A percentile compares a stretch with the other conserved stretches of the same genome.
Evolutionary conservation across 1,140 invertebrate genomes (phyloP).

Genomic region (Catajapyx aquilonaris): DNA sequence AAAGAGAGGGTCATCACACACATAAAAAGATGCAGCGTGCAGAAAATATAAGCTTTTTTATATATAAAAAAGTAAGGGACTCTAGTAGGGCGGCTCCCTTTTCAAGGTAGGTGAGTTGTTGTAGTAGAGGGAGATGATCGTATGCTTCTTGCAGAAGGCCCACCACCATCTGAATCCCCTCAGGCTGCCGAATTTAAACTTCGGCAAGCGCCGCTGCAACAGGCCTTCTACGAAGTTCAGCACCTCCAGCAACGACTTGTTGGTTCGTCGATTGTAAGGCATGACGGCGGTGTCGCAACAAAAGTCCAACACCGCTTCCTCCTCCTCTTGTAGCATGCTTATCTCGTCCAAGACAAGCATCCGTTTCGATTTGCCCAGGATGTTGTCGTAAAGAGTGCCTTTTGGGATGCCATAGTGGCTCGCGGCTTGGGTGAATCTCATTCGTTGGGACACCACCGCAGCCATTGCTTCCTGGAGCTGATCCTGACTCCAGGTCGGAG

Average conservation of each 20-base stretch:
- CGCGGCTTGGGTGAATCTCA: conserved; percentile 53
- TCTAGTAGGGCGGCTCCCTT: background rate
- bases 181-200: conserved; percentile 39
- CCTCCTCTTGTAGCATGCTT: conserved; percentile 34
- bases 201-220: conserved; percentile 31
- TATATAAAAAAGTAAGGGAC: background rate
- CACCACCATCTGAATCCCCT: conserved; percentile 57
- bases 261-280: conserved; percentile 46
- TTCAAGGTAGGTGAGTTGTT: conserved; percentile 16
- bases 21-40: no score
- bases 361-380: conserved; percentile 49
- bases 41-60: background rate
- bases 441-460: conserved; percentile 46
- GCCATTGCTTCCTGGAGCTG: conserved; percentile 52
- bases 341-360: conserved; percentile 51
- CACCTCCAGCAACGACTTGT: conserved; percentile 39
- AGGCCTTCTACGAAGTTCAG: conserved; percentile 40
- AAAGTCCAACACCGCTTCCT: conserved; percentile 41
- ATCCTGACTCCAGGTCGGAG: conserved; percentile 48
- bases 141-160: conserved; percentile 59
- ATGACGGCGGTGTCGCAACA: conserved; percentile 48
- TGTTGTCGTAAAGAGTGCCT: conserved; percentile 56
- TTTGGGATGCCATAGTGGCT: conserved; percentile 48
- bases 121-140: conserved; percentile 41
- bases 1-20: no score